phyloP scores from a whole-genome alignment of 2,113 vertebrate species.

The Sinosuthora webbiana region DNA sequence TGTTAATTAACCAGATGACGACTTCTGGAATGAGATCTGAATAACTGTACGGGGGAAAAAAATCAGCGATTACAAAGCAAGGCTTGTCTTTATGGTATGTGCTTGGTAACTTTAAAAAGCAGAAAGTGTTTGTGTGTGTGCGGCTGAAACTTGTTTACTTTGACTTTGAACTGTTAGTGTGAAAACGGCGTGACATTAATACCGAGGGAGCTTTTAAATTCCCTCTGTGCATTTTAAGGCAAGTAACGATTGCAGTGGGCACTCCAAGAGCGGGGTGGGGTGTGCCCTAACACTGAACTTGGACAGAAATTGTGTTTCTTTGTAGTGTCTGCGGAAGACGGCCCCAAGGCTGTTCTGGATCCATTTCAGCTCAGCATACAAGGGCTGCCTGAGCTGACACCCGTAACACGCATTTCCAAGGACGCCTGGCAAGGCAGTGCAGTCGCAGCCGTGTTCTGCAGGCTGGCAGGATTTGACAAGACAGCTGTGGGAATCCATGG shows the following conservation, averaged over 20 bases:
- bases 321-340: not conserved
- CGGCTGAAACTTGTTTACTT: constrained; percentile 30
- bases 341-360: not conserved
- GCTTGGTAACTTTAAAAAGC: not conserved
- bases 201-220: not conserved
- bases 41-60: not conserved
- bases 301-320: not conserved
- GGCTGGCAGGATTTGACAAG: not conserved
- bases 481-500: not conserved
- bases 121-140: not conserved
- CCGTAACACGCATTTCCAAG: not conserved
- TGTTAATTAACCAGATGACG: constrained; percentile 20
- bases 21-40: constrained; percentile 45
- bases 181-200: not conserved
- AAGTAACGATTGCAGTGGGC: not conserved
- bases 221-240: not conserved
- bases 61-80: not conserved
- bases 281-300: not conserved
- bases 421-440: not conserved
- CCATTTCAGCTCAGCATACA: not conserved
- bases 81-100: not conserved
- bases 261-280: not conserved
- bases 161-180: not conserved
- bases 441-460: fast-evolving
- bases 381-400: not conserved